Evolutionary conservation across 2,888 invertebrate genomes (phyloP).

Genomic region (Eristalis pertinax): DNA sequence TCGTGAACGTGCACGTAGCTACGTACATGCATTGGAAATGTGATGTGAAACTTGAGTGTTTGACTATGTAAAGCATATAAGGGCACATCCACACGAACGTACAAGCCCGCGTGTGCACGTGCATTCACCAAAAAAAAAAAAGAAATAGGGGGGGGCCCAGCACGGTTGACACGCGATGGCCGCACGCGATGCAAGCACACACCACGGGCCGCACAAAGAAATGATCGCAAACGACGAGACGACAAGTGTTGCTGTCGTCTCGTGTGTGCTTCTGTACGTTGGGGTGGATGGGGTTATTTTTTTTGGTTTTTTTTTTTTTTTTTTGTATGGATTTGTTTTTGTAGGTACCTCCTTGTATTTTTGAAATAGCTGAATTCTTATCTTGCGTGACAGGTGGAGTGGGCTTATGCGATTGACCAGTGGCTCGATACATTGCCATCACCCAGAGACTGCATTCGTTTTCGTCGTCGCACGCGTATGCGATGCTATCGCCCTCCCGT

Average conservation of each 20-base stretch:
- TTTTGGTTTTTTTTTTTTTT: not conserved
- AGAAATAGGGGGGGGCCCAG: too few species aligned
- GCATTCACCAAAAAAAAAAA: too few species aligned
- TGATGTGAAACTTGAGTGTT: not conserved
- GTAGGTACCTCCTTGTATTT: constrained; percentile 88
- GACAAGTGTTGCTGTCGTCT: not conserved
- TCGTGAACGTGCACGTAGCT: not conserved
- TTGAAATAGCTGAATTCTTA: constrained; percentile 92
- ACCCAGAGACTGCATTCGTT: constrained; percentile 99
- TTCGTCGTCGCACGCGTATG: constrained; percentile 98
- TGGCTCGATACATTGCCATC: constrained; percentile 99
- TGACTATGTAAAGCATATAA: not conserved
- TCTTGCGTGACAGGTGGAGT: constrained; percentile 95
- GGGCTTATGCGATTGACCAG: constrained; percentile 99
- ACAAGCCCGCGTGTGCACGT: not conserved
- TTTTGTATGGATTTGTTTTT: constrained; percentile 67
- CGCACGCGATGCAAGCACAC: not conserved
- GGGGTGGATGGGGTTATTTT: constrained; percentile 8
- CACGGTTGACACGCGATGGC: not conserved
- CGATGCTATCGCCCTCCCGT: constrained; percentile 97
- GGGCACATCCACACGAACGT: not conserved
- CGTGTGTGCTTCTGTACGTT: constrained; percentile 27
- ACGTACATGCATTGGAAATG: not conserved
- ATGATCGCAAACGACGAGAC: not conserved
- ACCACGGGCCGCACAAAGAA: not conserved